Conservation (phyloP, 2,797 vertebrate genomes). For the Holocentrus rufus region DNA sequence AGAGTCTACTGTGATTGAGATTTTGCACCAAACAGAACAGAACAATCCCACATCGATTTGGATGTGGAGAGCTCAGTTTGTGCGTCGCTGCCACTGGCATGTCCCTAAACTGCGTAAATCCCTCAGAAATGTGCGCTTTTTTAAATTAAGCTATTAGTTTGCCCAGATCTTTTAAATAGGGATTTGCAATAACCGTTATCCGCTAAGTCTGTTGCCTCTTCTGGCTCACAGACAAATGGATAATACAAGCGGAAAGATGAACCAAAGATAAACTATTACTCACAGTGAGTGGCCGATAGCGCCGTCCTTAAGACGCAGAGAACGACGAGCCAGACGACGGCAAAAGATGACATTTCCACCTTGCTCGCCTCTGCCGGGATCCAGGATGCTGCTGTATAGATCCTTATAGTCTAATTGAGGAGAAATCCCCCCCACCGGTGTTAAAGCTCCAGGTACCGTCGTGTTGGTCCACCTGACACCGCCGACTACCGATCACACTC, state of each 20-base stretch:
- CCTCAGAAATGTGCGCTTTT: too few species aligned
- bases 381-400: constrained; percentile 40
- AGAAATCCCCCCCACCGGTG: neutral
- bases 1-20: too few species aligned
- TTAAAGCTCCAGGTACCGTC: neutral
- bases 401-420: constrained; percentile 45
- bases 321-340: constrained; percentile 56
- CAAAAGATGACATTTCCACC: constrained; percentile 55
- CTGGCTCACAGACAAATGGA: neutral
- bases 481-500: constrained; percentile 20
- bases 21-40: too few species aligned
- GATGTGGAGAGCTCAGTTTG: too few species aligned
- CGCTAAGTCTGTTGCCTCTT: too few species aligned
- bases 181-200: too few species aligned
- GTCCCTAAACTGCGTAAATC: too few species aligned
- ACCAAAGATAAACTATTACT: constrained; percentile 44
- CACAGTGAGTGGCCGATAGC: constrained; percentile 64
- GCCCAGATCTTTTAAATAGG: too few species aligned
- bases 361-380: constrained; percentile 57
- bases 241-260: neutral
- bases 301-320: constrained; percentile 60
- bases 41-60: too few species aligned
- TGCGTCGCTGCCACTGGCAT: too few species aligned
- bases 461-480: constrained; percentile 45
- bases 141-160: too few species aligned